Percentiles rank a stretch among this genome's conserved stretches.
Conservation (phyloP, 2,113 vertebrate genomes). For the Regulus satrapa region DNA sequence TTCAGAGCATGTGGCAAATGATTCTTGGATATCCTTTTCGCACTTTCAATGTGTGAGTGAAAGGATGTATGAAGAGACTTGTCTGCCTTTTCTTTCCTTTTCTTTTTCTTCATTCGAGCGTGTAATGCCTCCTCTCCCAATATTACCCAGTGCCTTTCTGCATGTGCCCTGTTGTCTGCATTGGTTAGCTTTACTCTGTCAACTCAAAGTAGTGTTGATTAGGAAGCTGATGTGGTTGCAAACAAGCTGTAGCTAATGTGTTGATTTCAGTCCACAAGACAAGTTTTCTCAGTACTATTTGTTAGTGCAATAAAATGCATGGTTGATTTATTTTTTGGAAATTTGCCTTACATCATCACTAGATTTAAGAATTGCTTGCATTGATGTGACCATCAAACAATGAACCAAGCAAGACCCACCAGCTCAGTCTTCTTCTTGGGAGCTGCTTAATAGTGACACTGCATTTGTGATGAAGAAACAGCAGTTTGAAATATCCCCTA, state of each 20-base stretch:
- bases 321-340: neutral
- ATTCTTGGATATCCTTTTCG: neutral
- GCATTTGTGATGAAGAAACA: slow-evolving; percentile 1
- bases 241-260: neutral
- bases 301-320: neutral
- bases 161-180: neutral
- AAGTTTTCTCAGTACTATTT: neutral
- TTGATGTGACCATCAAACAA: neutral
- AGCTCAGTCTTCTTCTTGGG: neutral
- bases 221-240: neutral
- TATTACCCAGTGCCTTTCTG: neutral
- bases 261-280: neutral
- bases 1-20: neutral
- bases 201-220: neutral
- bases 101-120: neutral
- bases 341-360: neutral
- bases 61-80: neutral
- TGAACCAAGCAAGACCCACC: neutral
- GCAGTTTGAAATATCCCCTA: slow-evolving; percentile 14
- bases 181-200: slow-evolving; percentile 6
- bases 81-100: neutral
- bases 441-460: slow-evolving; percentile 8
- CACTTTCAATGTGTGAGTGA: slow-evolving; percentile 2
- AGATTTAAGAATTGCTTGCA: neutral
- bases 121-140: neutral